Base-by-base conservation (phyloP, 2,113 vertebrate genomes). In the Zeus faber region DNA sequence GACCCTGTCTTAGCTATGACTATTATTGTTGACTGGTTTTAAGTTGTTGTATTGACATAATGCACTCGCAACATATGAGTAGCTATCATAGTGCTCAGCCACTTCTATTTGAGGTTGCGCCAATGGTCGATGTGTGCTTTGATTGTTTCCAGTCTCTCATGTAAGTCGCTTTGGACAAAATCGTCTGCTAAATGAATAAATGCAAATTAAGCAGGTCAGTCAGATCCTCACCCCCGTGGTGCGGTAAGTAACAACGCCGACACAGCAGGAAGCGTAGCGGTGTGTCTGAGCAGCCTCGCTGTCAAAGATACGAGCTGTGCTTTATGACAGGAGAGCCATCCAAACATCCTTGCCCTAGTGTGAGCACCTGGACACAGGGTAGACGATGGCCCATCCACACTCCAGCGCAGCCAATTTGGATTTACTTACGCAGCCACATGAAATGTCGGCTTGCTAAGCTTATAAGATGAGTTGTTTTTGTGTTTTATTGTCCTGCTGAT, bases 181-280 rank as follows among this genome's bases (percentile, higher is more conserved):
- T n/a, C n/a, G n/a, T n/a, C n/a, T n/a, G n/a, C n/a, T n/a, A n/a
- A n/a, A n/a, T n/a, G n/a, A n/a, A n/a, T n/a, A n/a, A n/a, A n/a
- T n/a, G n/a, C n/a, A n/a, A n/a, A n/a, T n/a, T n/a, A n/a, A n/a
- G n/a, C n/a, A 10, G 8, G 2, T 41, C 1, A 39, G 40, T 80
- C 77, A 68, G 29, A 76, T 76, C 72, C 66, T 49, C 1, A 9
- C 48, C 39, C 33, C 55, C 61, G 35, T 44, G 29, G 20, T 61
- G 57, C 10, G 52, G 44, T 49, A 5, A 53, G 24, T 55, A 61
- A 59, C 37, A 22, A 54, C 62, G 63, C n/a, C n/a, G n/a, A 62
- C 67, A 70, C 64, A 60, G 65, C 76, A 71, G 54, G 54, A 72
- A 72, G 63, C 65, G 71, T 65, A 62, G 70, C 55, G 74, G 82